phyloP scores from a whole-genome alignment of 2,888 invertebrate species.

The Adineta ricciae region DNA sequence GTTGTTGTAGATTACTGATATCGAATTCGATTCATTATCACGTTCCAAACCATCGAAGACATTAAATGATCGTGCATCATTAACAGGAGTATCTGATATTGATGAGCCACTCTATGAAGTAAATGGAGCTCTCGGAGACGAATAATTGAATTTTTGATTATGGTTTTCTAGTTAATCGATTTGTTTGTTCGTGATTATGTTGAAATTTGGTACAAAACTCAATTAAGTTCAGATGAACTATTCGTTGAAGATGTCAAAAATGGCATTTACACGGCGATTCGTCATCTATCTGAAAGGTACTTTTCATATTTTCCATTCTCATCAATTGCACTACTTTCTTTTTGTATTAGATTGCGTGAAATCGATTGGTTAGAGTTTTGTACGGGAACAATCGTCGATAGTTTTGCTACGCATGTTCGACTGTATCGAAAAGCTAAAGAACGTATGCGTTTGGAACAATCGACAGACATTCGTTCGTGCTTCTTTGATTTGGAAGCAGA shows the following conservation, averaged over 20 bases:
- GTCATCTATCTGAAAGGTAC: conserved; percentile 29
- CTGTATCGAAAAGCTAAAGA: conserved; percentile 67
- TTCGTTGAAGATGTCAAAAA: conserved; percentile 63
- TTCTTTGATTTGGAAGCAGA: conserved; percentile 81
- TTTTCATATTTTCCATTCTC: neutral
- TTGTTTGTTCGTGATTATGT: conserved; percentile 73
- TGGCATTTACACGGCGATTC: conserved; percentile 52
- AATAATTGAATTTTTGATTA: conserved; percentile 15
- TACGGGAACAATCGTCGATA: conserved; percentile 75
- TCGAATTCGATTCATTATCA: neutral
- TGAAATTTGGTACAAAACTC: conserved; percentile 56
- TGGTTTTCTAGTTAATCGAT: conserved; percentile 53
- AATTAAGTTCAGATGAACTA: conserved; percentile 61
- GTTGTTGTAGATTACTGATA: neutral
- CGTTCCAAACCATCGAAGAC: neutral
- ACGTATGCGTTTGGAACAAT: conserved; percentile 46
- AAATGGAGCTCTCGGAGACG: neutral
- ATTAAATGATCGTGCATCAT: neutral
- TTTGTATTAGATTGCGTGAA: conserved; percentile 58
- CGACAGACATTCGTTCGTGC: conserved; percentile 48
- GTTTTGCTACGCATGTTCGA: conserved; percentile 75
- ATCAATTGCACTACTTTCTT: neutral
- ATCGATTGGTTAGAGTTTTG: conserved; percentile 81
- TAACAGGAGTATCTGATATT: neutral
- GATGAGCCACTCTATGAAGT: conserved; percentile 6